Evolutionary conservation across 2,888 invertebrate species (phyloP), one percentile per base, ranked within the genome.

Genomic region (Andrena bucephala): DNA sequence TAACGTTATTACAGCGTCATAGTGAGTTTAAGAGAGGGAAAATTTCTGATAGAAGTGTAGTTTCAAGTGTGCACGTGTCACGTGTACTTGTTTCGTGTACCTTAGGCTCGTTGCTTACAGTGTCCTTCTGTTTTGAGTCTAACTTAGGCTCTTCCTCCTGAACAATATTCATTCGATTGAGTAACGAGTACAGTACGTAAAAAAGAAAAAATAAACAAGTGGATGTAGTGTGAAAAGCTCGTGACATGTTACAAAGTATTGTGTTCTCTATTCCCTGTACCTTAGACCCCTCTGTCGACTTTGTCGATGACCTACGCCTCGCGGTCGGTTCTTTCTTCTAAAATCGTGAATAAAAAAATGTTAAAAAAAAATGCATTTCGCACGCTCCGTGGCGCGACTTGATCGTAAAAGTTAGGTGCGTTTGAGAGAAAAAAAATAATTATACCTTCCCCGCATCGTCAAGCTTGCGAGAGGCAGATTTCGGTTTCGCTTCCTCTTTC

Each of bases 281-380:
- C 86, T 87, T 81, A 52, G 83, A 76, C 13, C 68, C 72, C 0
- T 87, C 85, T 4, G 73, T 67, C 20, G 85, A 77, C n/a, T 84
- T 85, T 68, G 85, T 73, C 33, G 87, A 87, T 63, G 83, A 79
- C 8, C 65, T 85, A 84, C 85, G 87, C 71, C 85, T 83, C 33
- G 73, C 69, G 16, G 67, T 33, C 31, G 76, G 42, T 63, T 52
- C 75, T 60, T 78, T 87, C 48, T 81, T 88, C 83, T 88, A 88
- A 79, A 87, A 76, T 63, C 24, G 54, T 5, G 72, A 42, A 67
- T 36, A 65, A 57, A 77, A n/a, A 72, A 69, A 75, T 59, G 60
- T 66, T 54, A 62, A 33, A 62, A 20, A 62, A 16, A 27, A 27
- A 57, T 27, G 24, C 7, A 3, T 4, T 29, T 20, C 13, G 0